Evolutionary conservation across 2,888 invertebrate genomes (phyloP).

Genomic region (Marasmarcha lunaedactyla): DNA sequence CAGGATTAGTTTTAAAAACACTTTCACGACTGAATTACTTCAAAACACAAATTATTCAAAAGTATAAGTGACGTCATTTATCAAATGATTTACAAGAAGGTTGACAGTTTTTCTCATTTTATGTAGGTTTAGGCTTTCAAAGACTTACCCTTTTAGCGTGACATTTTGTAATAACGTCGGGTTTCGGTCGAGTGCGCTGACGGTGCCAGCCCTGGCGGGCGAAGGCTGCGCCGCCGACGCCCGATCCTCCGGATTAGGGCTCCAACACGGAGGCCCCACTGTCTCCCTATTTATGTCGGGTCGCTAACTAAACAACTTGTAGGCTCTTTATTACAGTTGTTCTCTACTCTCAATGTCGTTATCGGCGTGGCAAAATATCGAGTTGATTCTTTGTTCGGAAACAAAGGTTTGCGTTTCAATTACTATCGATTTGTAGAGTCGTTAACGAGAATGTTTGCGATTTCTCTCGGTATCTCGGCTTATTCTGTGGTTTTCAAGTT

Average conservation of each 20-base stretch:
- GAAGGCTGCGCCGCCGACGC: conserved; percentile 21
- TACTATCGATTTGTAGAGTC: conserved; percentile 7
- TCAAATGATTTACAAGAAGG: too few species aligned
- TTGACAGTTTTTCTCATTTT: too few species aligned
- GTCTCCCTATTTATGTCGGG: conserved; percentile 57
- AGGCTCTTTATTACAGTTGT: conserved; percentile 68
- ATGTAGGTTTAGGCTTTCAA: too few species aligned
- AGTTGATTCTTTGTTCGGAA: conserved; percentile 36
- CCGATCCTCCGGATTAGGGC: conserved; percentile 59
- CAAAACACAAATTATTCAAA: too few species aligned
- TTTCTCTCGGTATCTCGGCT: neutral
- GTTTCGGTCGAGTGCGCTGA: too few species aligned
- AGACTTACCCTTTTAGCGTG: too few species aligned
- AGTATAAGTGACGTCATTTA: too few species aligned
- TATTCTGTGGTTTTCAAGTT: too few species aligned
- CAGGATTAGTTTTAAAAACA: too few species aligned
- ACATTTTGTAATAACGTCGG: too few species aligned
- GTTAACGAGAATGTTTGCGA: conserved; percentile 2
- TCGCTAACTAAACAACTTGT: conserved; percentile 64
- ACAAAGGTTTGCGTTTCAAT: conserved; percentile 24
- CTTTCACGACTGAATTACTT: too few species aligned
- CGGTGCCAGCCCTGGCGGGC: too few species aligned
- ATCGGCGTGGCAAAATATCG: conserved; percentile 54
- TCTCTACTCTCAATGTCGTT: conserved; percentile 56
- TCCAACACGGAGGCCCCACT: conserved; percentile 48